phyloP scores from a whole-genome alignment of 2,113 vertebrate genomes.

The Mellivora capensis region DNA sequence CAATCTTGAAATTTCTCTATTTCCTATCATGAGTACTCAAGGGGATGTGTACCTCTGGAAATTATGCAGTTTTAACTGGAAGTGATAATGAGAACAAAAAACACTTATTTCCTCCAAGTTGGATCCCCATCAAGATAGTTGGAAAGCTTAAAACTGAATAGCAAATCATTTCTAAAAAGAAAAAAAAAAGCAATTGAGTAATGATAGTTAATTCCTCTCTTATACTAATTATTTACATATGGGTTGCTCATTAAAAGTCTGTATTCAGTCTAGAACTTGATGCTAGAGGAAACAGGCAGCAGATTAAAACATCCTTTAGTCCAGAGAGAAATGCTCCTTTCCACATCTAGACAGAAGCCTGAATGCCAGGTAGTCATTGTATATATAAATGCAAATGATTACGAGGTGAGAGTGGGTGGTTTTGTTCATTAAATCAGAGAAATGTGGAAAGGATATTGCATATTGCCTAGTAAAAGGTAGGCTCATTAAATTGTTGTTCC shows the following conservation, averaged over 20 bases:
- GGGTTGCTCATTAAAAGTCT: slow-evolving; percentile 22
- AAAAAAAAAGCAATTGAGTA: background rate
- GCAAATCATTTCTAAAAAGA: slow-evolving; percentile 45
- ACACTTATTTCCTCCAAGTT: background rate
- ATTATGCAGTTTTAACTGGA: slow-evolving; percentile 34
- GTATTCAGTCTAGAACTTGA: background rate
- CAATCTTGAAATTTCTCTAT: slow-evolving; percentile 15
- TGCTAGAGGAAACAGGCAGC: background rate
- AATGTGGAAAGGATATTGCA: background rate
- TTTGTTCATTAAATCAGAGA: slow-evolving; percentile 10
- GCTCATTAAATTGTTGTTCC: background rate
- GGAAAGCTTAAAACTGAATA: slow-evolving; percentile 71
- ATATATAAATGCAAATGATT: background rate
- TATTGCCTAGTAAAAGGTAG: background rate
- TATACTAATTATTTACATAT: slow-evolving; percentile 46
- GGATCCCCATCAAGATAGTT: slow-evolving; percentile 52
- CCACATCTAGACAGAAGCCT: background rate
- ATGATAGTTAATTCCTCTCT: slow-evolving; percentile 38
- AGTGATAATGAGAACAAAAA: slow-evolving; percentile 24
- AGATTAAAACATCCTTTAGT: background rate
- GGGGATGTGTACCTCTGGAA: slow-evolving; percentile 16
- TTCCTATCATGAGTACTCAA: background rate
- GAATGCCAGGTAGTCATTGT: background rate
- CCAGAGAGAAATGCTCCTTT: background rate
- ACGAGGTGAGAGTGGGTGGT: background rate